Evolutionary conservation across 2,888 invertebrate genomes (phyloP).

Genomic region (Abrostola tripartita): DNA sequence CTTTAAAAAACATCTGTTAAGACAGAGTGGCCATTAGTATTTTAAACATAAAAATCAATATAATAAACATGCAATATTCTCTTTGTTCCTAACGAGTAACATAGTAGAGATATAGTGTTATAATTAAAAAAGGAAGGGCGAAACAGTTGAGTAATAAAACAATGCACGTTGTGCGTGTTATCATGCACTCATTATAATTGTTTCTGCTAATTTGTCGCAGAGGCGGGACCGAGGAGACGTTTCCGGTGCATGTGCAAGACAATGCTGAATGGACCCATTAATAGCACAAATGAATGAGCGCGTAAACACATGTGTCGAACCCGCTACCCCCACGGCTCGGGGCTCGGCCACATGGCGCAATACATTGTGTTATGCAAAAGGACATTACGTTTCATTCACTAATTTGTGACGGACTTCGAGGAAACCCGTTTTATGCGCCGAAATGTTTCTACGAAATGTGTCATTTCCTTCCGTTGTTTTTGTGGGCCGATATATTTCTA

Average conservation of each 20-base stretch:
- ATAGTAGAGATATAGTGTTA: not conserved
- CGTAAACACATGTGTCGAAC: conserved; percentile 81
- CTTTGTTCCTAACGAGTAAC: not conserved
- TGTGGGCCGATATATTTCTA: conserved; percentile 26
- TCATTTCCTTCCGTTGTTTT: conserved; percentile 60
- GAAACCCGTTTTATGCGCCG: conserved; percentile 75
- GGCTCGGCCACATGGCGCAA: conserved; percentile 74
- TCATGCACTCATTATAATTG: conserved; percentile 63
- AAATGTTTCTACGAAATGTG: conserved; percentile 63
- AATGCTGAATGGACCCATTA: conserved; percentile 86
- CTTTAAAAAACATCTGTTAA: not conserved
- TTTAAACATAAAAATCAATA: conserved; percentile 7
- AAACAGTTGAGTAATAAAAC: conserved; percentile 41
- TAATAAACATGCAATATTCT: not conserved
- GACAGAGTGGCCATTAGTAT: conserved; percentile 8
- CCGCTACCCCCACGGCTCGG: conserved; percentile 72
- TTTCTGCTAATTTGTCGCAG: conserved; percentile 81
- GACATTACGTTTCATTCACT: conserved; percentile 79
- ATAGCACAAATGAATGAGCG: conserved; percentile 85
- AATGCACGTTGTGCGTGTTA: conserved; percentile 41
- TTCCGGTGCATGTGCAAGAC: conserved; percentile 87
- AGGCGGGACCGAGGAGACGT: conserved; percentile 67
- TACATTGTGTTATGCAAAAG: conserved; percentile 85
- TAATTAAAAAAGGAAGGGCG: conserved; percentile 29
- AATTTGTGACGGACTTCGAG: conserved; percentile 76